phyloP scores from a whole-genome alignment of 1,140 invertebrate species.

The Drosophila sp. region DNA sequence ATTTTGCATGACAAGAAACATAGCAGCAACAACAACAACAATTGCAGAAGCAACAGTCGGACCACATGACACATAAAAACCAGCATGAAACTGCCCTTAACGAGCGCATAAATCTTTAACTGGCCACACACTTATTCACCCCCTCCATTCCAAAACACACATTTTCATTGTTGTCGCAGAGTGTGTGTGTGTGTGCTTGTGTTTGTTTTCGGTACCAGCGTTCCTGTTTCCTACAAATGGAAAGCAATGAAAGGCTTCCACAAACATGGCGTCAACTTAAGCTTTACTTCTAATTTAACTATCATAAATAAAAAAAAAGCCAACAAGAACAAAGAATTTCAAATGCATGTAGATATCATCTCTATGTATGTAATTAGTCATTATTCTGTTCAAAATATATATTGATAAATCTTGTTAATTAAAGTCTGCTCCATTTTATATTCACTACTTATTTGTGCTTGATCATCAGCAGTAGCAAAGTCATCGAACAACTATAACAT shows the following conservation, averaged over 20 bases:
- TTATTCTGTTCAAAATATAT: too few species aligned
- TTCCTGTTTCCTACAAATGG: conserved; percentile 27
- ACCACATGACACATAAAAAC: conserved; percentile 75
- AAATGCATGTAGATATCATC: too few species aligned
- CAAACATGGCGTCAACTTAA: conserved; percentile 10
- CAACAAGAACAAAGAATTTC: too few species aligned
- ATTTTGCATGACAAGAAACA: conserved; percentile 48
- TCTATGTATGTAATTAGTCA: too few species aligned
- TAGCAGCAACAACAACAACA: conserved; percentile 26
- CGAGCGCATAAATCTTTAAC: conserved; percentile 78
- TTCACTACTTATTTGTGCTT: too few species aligned
- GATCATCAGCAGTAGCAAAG: too few species aligned
- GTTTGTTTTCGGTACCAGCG: background rate
- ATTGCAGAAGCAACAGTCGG: conserved; percentile 19
- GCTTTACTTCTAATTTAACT: conserved; percentile 31
- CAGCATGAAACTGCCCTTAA: conserved; percentile 76
- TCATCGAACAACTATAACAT: too few species aligned
- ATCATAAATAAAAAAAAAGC: background rate
- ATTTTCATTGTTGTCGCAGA: conserved; percentile 16
- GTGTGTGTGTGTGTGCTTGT: conserved; percentile 7
- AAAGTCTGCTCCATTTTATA: too few species aligned
- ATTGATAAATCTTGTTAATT: too few species aligned
- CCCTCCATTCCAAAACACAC: background rate
- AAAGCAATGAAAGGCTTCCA: background rate
- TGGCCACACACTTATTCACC: conserved; percentile 39